Conservation (phyloP, 2,797 vertebrate species). For the Eurystomus glaucurus region DNA sequence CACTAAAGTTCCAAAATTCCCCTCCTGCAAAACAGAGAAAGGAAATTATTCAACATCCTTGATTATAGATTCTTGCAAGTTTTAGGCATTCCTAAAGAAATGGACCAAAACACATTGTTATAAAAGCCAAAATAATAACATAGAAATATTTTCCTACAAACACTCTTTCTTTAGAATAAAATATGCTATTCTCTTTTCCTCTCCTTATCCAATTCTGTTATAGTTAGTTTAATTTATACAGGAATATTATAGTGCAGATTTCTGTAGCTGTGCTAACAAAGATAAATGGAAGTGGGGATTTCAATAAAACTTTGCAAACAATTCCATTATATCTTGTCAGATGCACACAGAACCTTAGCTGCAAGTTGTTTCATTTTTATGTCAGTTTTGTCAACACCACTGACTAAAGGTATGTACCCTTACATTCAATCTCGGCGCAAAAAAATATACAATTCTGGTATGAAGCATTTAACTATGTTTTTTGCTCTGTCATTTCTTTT, state of each 20-base stretch:
- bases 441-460: slow-evolving; percentile 46
- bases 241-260: slow-evolving; percentile 74
- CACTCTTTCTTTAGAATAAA: slow-evolving; percentile 67
- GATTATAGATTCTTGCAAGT: background rate
- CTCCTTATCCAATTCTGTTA: slow-evolving; percentile 72
- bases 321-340: slow-evolving; percentile 81
- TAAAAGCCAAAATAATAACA: slow-evolving; percentile 58
- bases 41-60: background rate
- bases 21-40: background rate
- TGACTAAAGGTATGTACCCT: slow-evolving; percentile 45
- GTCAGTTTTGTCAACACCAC: slow-evolving; percentile 73
- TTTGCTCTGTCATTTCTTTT: slow-evolving; percentile 37
- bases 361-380: slow-evolving; percentile 77
- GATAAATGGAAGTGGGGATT: slow-evolving; percentile 81
- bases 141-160: slow-evolving; percentile 57
- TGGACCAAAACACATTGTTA: slow-evolving; percentile 10
- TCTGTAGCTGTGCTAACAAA: slow-evolving; percentile 81
- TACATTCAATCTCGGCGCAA: slow-evolving; percentile 41
- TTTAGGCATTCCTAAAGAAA: background rate
- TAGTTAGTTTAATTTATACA: slow-evolving; percentile 74
- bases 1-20: background rate
- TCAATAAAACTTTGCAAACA: slow-evolving; percentile 84
- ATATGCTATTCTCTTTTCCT: slow-evolving; percentile 59
- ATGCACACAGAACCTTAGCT: slow-evolving; percentile 63
- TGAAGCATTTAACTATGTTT: slow-evolving; percentile 64